Evolutionary conservation across 2,888 invertebrate genomes (phyloP).

Genomic region (Steinernema scapterisci): DNA sequence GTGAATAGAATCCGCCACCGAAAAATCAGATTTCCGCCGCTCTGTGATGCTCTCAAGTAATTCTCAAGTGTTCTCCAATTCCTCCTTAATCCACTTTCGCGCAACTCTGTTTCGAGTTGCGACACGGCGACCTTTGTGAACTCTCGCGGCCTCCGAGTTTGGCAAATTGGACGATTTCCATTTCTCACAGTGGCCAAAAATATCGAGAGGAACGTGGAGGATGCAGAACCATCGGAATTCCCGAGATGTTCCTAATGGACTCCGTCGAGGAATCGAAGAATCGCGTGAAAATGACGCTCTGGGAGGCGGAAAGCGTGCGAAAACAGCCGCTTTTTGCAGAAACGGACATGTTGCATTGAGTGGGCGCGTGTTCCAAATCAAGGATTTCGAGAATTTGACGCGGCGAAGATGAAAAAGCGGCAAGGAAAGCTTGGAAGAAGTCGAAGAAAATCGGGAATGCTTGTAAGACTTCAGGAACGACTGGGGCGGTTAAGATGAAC

Average conservation of each 20-base stretch:
- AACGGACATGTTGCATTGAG: neutral
- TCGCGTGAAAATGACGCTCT: conserved; percentile 15
- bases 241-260: neutral
- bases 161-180: too few species aligned
- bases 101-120: conserved; percentile 9
- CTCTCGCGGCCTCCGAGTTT: too few species aligned
- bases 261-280: neutral
- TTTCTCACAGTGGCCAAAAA: too few species aligned
- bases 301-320: neutral
- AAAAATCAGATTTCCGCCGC: conserved; percentile 8
- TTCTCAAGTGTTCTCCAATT: conserved; percentile 23
- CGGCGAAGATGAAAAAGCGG: too few species aligned
- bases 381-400: too few species aligned
- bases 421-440: too few species aligned
- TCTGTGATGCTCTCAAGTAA: conserved; percentile 11
- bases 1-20: neutral
- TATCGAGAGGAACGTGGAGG: too few species aligned
- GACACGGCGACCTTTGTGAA: neutral
- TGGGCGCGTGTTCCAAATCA: neutral
- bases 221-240: too few species aligned
- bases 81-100: conserved; percentile 1
- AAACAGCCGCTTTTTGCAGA: neutral
- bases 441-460: too few species aligned
- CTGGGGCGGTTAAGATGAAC: too few species aligned
- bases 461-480: too few species aligned